Evolutionary conservation across 2,888 invertebrate genomes (phyloP).

Genomic region (Magallana nippona): DNA sequence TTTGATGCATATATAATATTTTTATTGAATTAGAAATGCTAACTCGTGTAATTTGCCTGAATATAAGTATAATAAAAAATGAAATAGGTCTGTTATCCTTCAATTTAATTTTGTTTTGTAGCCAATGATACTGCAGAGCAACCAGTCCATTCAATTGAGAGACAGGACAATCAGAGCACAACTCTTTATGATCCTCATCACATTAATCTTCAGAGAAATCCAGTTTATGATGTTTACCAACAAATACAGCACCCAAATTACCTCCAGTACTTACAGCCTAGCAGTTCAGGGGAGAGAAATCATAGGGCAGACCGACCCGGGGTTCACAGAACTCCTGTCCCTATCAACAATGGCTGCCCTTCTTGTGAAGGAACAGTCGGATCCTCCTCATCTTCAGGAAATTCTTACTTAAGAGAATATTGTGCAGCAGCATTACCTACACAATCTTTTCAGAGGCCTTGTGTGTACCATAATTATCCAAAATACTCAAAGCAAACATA

Average conservation of each 20-base stretch:
- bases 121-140: conserved; percentile 7
- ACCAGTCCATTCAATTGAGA: neutral
- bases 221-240: conserved; percentile 34
- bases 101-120: neutral
- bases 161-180: neutral
- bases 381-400: conserved; percentile 55
- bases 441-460: conserved; percentile 4
- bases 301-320: neutral
- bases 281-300: neutral
- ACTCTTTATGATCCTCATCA: conserved; percentile 1
- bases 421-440: conserved; percentile 18
- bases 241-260: conserved; percentile 43
- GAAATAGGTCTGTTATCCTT: neutral
- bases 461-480: conserved; percentile 30
- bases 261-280: conserved; percentile 42
- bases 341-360: conserved; percentile 57
- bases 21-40: no score
- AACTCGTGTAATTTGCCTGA: no score
- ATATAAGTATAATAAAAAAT: neutral
- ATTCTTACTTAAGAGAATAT: conserved; percentile 47
- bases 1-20: no score
- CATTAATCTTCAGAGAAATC: conserved; percentile 29
- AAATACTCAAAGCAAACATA: conserved; percentile 24
- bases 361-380: conserved; percentile 67
- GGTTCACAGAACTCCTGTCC: neutral